These are phyloP conservation scores for Gobius niger DNA, from an alignment of 2,113 vertebrate genomes.

Conservation along the genomic window DNA sequence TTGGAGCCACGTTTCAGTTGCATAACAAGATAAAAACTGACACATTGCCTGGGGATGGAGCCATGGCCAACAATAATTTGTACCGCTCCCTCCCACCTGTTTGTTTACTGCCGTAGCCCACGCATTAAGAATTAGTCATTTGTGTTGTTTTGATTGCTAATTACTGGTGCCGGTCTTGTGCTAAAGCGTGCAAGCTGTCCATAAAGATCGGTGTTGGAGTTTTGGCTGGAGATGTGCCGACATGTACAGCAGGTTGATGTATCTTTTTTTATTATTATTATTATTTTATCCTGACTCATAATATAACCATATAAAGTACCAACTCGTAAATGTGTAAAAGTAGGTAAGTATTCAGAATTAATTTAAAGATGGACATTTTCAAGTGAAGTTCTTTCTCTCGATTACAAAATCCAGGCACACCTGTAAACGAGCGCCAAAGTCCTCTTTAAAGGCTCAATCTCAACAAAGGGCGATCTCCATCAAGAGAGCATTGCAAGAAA, in stretches of 20 bases:
- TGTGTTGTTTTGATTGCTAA: constrained; percentile 67
- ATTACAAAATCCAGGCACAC: too few species aligned
- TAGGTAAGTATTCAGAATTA: too few species aligned
- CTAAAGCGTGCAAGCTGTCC: constrained; percentile 72
- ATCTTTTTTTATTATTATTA: constrained; percentile 1
- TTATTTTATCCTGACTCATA: background rate
- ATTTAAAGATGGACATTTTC: too few species aligned
- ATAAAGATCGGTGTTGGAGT: constrained; percentile 65
- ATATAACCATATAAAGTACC: too few species aligned
- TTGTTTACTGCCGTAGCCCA: constrained; percentile 66
- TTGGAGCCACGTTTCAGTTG: constrained; percentile 46
- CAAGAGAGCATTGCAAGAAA: too few species aligned
- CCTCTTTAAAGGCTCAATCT: too few species aligned
- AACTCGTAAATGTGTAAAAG: too few species aligned
- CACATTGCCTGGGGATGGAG: constrained; percentile 60
- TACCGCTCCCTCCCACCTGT: constrained; percentile 65
- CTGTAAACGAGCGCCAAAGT: too few species aligned
- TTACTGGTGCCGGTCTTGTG: constrained; percentile 53
- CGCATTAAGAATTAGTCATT: constrained; percentile 61
- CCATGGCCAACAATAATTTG: constrained; percentile 65
- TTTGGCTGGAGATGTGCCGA: constrained; percentile 49
- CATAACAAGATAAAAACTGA: constrained; percentile 64
- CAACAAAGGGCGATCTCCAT: too few species aligned
- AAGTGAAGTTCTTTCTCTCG: too few species aligned
- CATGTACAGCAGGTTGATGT: constrained; percentile 55